Evolutionary conservation across 2,113 vertebrate genomes (phyloP), one percentile per base, ranked within the genome.

Genomic region (Aepyceros melampus): DNA sequence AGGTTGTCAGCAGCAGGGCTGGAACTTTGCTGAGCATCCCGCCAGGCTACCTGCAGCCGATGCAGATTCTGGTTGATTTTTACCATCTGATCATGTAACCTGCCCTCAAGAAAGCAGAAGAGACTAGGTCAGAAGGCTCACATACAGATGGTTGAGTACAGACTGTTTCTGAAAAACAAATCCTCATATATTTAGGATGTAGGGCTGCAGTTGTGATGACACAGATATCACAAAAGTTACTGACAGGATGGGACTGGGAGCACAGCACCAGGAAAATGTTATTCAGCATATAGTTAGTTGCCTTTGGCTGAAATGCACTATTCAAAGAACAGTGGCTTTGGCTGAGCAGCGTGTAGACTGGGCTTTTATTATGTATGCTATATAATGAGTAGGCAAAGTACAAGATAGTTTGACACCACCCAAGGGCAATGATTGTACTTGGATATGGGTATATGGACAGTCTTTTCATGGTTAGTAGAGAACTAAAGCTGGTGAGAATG

Each of bases 21-120:
- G 89, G 99, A 99, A 74, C 99, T 99, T 21, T 99, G 99, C 98
- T 99, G 99, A 88, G 99, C 99, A 58, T 99, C 99, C 83, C 99
- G 99, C 99, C 99, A 99, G 0, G 99, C 99, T 60, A 99, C 99
- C 98, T 99, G 99, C 91, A 99, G 99, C 98, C 99, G 99, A 98
- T 99, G 99, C 94, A 99, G 99, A 92, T 99, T 99, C 98, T 99
- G 99, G 99, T 99, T 99, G 99, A 99, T 99, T 99, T 99, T 99
- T 89, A 99, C 99, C 99, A 99, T 99, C 99, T 99, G 99, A 98
- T 99, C 99, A 0, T 99, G 99, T 97, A 99, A 99, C 99, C 99
- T 99, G 97, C 47, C 81, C 64, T 0, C 76, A 93, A 93, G 95
- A 97, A 81, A 97, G 74, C 60, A 96, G n/a, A 82, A 96, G 47